Conservation (phyloP, 2,888 invertebrate species). For the Drosophila demipolita region DNA sequence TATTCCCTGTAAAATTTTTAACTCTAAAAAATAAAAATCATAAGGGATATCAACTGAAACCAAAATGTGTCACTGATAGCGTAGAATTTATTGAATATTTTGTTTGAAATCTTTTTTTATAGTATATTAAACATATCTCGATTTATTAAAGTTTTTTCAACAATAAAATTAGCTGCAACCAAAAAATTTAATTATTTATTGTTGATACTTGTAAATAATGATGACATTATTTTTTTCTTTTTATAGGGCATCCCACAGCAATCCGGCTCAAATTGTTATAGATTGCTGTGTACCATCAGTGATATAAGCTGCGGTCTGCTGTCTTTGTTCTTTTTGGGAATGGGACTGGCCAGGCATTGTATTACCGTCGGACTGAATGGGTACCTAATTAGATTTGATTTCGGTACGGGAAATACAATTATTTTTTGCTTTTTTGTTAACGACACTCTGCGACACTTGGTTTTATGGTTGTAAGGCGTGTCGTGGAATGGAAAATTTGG, state of each 20-base stretch:
- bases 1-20: slow-evolving; percentile 7
- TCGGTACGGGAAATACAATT: slow-evolving; percentile 24
- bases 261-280: background rate
- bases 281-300: slow-evolving; percentile 22
- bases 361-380: slow-evolving; percentile 14
- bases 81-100: background rate
- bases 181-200: fast-evolving
- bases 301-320: slow-evolving; percentile 33
- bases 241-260: background rate
- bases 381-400: slow-evolving; percentile 52
- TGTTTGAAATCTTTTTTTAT: background rate
- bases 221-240: background rate
- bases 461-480: slow-evolving; percentile 47
- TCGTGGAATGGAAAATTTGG: slow-evolving; percentile 42
- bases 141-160: background rate
- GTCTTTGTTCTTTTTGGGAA: slow-evolving; percentile 17
- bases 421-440: slow-evolving; percentile 30
- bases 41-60: background rate
- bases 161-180: background rate
- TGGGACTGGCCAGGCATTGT: slow-evolving; percentile 34
- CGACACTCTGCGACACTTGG: slow-evolving; percentile 27
- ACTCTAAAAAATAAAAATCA: background rate
- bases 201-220: background rate
- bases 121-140: background rate
- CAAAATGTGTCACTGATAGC: too few species aligned